Percentiles rank a stretch among this genome's conserved stretches.
Conservation (phyloP, 1,140 invertebrate species). For the Belonocnema kinseyi region DNA sequence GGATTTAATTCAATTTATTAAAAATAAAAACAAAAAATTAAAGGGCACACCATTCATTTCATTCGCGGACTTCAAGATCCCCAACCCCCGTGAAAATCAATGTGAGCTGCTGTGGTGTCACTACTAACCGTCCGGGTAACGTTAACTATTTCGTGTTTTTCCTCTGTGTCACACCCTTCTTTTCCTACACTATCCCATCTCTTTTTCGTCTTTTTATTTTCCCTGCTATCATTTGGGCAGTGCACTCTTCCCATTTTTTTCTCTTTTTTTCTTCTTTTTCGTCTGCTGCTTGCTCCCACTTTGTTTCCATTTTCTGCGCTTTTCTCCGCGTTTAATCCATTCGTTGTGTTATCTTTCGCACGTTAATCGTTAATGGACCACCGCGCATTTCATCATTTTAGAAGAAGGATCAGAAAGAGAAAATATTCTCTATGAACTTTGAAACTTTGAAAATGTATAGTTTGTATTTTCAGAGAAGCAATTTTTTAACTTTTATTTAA, state of each 20-base stretch:
- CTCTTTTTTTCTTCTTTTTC: constrained; percentile 11
- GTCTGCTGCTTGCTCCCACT: constrained; percentile 6
- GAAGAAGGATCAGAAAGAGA: not conserved
- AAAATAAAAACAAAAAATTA: constrained; percentile 49
- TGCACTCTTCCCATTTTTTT: constrained; percentile 26
- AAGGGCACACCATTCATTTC: constrained; percentile 49
- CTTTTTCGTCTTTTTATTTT: not conserved
- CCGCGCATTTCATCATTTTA: constrained; percentile 30
- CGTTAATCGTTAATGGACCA: constrained; percentile 36
- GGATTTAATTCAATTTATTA: constrained; percentile 22
- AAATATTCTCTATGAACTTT: not conserved
- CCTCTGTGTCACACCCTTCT: constrained; percentile 5
- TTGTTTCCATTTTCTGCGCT: not conserved
- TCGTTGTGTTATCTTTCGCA: constrained; percentile 37
- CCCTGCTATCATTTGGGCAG: not conserved
- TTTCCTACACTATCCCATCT: not conserved
- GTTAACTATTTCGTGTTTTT: constrained; percentile 34
- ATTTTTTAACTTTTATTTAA: too few relatives aligned
- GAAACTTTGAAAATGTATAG: too few relatives aligned
- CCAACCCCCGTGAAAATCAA: constrained; percentile 61
- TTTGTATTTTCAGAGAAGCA: too few relatives aligned
- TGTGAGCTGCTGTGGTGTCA: constrained; percentile 54
- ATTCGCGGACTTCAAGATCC: constrained; percentile 53
- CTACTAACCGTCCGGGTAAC: constrained; percentile 61
- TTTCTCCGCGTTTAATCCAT: constrained; percentile 20